phyloP scores from a whole-genome alignment of 2,888 invertebrate species.

The Aspidiotus rigidus region DNA sequence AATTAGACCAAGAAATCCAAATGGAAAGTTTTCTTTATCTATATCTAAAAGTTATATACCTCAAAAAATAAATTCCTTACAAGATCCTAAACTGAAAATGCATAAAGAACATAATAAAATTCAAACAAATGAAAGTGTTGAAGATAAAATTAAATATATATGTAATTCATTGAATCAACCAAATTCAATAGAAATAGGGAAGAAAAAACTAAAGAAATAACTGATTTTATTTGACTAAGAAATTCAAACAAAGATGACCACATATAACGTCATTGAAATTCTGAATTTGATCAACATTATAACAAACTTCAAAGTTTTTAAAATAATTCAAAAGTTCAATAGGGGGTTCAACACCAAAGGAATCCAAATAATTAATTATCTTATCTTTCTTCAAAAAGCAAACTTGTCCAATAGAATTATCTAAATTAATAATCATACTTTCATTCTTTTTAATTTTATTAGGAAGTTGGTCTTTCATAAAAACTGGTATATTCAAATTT shows the following conservation, averaged over 20 bases:
- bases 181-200: slow-evolving; percentile 1
- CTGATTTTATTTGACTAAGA: background rate
- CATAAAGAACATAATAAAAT: no score
- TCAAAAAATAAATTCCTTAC: background rate
- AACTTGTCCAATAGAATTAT: slow-evolving; percentile 21
- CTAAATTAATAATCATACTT: slow-evolving; percentile 22
- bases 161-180: slow-evolving; percentile 1
- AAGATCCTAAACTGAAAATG: background rate
- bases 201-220: slow-evolving; percentile 6
- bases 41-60: background rate
- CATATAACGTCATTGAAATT: slow-evolving; percentile 6
- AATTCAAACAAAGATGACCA: slow-evolving; percentile 9
- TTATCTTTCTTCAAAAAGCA: slow-evolving; percentile 24
- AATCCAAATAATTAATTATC: slow-evolving; percentile 21
- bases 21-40: background rate
- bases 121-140: background rate
- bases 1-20: slow-evolving; percentile 1
- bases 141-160: slow-evolving; percentile 1
- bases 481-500: slow-evolving; percentile 9
- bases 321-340: slow-evolving; percentile 14
- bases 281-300: slow-evolving; percentile 9
- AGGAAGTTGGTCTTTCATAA: slow-evolving; percentile 25
- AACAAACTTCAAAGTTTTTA: background rate
- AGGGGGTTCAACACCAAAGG: slow-evolving; percentile 23
- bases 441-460: slow-evolving; percentile 27